Evolutionary conservation across 2,113 vertebrate species (phyloP).

Genomic region (Cacatua alba): DNA sequence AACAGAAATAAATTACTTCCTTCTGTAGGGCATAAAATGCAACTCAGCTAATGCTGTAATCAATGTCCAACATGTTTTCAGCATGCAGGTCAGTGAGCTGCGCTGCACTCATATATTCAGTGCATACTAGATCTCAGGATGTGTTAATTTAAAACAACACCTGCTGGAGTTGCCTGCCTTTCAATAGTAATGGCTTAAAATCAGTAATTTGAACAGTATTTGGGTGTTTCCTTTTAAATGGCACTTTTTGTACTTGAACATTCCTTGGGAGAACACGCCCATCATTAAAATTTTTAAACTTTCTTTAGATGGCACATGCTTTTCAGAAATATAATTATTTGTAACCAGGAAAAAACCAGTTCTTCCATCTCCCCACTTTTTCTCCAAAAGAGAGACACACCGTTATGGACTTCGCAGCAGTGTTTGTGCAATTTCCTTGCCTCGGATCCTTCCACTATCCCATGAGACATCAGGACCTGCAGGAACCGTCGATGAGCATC

Average conservation of each 20-base stretch:
- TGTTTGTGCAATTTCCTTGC: constrained; percentile 72
- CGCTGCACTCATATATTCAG: not conserved
- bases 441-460: constrained; percentile 79
- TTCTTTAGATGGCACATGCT: not conserved
- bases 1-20: not conserved
- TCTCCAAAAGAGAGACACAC: constrained; percentile 66
- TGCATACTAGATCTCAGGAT: not conserved
- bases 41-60: not conserved
- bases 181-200: not conserved
- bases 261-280: not conserved
- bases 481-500: constrained; percentile 88
- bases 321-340: not conserved
- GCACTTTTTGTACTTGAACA: not conserved
- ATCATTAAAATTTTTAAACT: not conserved
- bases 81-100: not conserved
- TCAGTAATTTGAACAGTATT: not conserved
- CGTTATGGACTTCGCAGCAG: constrained; percentile 82
- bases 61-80: not conserved
- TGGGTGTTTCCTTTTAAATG: not conserved
- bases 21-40: not conserved
- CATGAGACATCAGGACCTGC: constrained; percentile 86
- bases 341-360: not conserved
- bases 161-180: not conserved
- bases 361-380: not conserved
- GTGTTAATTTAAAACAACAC: not conserved